Base-by-base conservation (phyloP, 2,113 vertebrate genomes). In the Zootoca vivipara region DNA sequence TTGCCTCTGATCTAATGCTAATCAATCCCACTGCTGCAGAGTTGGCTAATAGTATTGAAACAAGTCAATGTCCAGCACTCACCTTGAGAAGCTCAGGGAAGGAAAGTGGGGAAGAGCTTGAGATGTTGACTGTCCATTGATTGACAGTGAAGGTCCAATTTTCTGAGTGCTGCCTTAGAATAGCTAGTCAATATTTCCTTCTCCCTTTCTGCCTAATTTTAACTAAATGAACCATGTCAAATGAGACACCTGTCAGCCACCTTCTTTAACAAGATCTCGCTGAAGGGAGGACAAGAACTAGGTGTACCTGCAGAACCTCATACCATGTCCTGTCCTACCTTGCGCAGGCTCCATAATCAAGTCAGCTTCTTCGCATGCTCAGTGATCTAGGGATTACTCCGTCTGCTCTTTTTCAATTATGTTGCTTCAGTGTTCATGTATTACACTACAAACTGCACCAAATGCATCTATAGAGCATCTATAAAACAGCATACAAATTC, bases 1-100 rank as follows among this genome's bases (percentile, higher is more conserved):
- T 83, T 72, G 38, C 28, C 85, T 80, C 38, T 79, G 81, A 84
- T 90, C 65, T 67, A 67, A 38, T 6, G 56, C 82, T 84, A 56
- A 90, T 84, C 81, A 84, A 90, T 90, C 56, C 65, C 40, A 18
- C 52, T 10, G 38, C 38, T 35, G 77, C 28, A 38, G 86, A 67
- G 85, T 10, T 33, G 87, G 67, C 75, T 87, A 87, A 75, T 65
- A 74, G 75, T 8, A n/a, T 28, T 35, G 82, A 35, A 74, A 67
- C 52, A 20, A 38, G 65, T 78, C 65, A 20, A 69, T 74, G 74
- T 70, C 81, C 52, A 65, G 69, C 38, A 28, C 33, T 74, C 77
- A 73, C 58, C 82, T 75, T 58, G 83, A 75, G 70, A 70, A 69
- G 58, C n/a, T 28, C 24, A 42, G 70, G 13, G 86, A 70, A 85